A percentile compares a stretch with the other conserved stretches of the same genome.
Conservation (phyloP, 2,797 vertebrate species). For the Leuciscus waleckii region DNA sequence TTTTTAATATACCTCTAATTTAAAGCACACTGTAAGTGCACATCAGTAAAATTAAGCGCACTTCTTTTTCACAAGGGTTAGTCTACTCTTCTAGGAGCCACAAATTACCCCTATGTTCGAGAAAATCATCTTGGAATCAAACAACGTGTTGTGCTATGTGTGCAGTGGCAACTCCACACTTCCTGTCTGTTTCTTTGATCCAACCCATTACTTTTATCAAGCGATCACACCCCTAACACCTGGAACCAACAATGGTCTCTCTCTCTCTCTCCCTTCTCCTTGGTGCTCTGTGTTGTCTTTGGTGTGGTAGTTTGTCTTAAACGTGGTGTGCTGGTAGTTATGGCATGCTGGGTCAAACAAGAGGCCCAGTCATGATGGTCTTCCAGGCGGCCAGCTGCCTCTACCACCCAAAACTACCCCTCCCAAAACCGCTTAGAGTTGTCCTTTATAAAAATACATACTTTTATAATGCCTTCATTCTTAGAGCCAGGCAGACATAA, state of each 20-base stretch:
- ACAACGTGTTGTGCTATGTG: not conserved
- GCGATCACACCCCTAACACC: slow-evolving; percentile 42
- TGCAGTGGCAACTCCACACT: not conserved
- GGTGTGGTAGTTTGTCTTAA: slow-evolving; percentile 50
- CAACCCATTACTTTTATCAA: slow-evolving; percentile 44
- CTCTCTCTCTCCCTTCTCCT: slow-evolving; percentile 8
- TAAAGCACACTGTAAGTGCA: not conserved
- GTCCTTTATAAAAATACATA: slow-evolving; percentile 53
- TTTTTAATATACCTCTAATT: not conserved
- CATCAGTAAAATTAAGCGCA: not conserved
- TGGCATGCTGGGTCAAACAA: slow-evolving; percentile 64
- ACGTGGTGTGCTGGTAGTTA: slow-evolving; percentile 50
- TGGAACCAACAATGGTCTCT: slow-evolving; percentile 37
- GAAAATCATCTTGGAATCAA: not conserved
- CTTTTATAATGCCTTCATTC: slow-evolving; percentile 38
- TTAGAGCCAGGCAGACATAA: slow-evolving; percentile 20
- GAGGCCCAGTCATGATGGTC: slow-evolving; percentile 60
- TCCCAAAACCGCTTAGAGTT: slow-evolving; percentile 18
- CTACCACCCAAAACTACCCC: slow-evolving; percentile 31
- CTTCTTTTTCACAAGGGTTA: not conserved
- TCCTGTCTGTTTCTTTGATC: slow-evolving; percentile 41
- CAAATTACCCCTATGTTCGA: not conserved
- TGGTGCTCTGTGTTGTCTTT: slow-evolving; percentile 45
- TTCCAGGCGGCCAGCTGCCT: slow-evolving; percentile 60
- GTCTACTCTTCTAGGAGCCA: not conserved